Evolutionary conservation across 2,797 vertebrate genomes (phyloP), one percentile per base, ranked within the genome.

Genomic region (Typhlichthys subterraneus): DNA sequence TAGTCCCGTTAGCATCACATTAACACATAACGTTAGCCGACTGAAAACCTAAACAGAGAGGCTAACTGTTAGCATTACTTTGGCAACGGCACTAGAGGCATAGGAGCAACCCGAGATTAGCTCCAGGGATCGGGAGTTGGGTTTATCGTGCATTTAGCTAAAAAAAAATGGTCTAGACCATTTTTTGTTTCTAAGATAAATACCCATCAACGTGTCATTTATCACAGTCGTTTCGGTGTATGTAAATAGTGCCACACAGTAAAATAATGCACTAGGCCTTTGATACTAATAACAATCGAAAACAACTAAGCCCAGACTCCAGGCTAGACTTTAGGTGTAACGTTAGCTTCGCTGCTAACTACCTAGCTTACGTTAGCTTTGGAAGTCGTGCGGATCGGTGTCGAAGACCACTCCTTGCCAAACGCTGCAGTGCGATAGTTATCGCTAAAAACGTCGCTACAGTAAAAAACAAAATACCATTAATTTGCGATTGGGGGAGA

Each of bases 371-470:
- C 63, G 8, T 61, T 84, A 85, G 85, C 83, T 17, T 14, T 0
- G 31, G 59, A 73, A 84, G 72, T 69, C 79, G 77, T 76, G 76
- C 80, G 48, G 73, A 29, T 75, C 58, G 63, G 69, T 80, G 79
- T 59, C 81, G 80, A 58, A 63, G 89, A 90, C 90, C 90, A 91
- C 90, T 91, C 90, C 90, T 91, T 89, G 80, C 84, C 85, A 88
- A 23, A 82, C 89, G 83, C 84, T 85, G 86, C 89, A 85, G 73
- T 82, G 76, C 67, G 72, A 29, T 68, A 63, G 29, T 23, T 82
- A 74, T 66, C 53, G 60, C 38, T 11, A 52, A 65, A 58, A 45
- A 47, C 31, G 3, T 29, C 12, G 2, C 13, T 48, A 12, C 23
- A 7, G 10, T 9, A 15, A 6, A 12, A 19, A 17, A 17, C n/a